These are phyloP conservation scores for Dasypus novemcinctus DNA, from an alignment of 2,113 vertebrate genomes.

Conservation along the genomic window DNA sequence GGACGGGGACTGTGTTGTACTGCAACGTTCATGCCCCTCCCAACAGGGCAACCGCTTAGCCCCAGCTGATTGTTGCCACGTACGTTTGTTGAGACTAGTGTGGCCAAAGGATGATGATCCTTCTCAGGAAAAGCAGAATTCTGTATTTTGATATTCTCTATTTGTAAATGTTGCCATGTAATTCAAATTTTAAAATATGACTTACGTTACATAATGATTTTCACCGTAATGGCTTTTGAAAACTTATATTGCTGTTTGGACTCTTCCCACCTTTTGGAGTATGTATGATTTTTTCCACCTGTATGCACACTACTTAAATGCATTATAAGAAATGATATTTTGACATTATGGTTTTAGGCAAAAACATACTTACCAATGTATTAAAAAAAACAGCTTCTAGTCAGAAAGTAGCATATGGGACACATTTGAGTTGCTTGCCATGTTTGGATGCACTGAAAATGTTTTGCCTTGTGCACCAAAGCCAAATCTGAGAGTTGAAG, in stretches of 20 bases:
- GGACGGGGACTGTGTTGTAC: not conserved
- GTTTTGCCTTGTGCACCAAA: not conserved
- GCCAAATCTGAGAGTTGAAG: not conserved
- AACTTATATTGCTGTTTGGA: not conserved
- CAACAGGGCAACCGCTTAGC: not conserved
- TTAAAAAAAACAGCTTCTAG: not conserved
- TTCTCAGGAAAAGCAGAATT: not conserved
- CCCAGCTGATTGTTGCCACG: not conserved
- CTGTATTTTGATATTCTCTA: not conserved
- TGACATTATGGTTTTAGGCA: not conserved
- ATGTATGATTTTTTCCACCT: not conserved
- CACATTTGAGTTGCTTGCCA: not conserved
- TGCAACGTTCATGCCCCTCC: not conserved
- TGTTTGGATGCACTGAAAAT: not conserved
- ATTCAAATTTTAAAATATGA: not conserved
- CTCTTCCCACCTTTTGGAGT: not conserved
- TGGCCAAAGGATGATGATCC: not conserved
- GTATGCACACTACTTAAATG: not conserved
- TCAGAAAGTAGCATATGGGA: not conserved
- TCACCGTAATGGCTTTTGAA: not conserved
- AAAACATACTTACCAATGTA: not conserved
- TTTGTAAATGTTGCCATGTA: not conserved
- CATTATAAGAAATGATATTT: not conserved
- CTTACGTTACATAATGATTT: not conserved
- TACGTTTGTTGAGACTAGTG: not conserved